A percentile compares a stretch with the other conserved stretches of the same genome.
phyloP scores from a whole-genome alignment of 1,140 invertebrate species.

The Himalopsyche phryganea region DNA sequence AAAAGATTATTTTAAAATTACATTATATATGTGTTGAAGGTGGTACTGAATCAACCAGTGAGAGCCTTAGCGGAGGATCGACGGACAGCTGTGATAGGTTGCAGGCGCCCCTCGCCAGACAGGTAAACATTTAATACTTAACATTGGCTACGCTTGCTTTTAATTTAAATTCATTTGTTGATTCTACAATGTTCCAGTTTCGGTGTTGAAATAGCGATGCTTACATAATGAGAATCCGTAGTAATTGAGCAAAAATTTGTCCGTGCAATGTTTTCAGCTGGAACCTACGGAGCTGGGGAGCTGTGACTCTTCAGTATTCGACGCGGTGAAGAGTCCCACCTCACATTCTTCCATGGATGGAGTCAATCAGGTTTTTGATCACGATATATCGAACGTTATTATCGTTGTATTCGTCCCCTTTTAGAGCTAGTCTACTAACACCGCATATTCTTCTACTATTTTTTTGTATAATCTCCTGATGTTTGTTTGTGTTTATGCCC shows the following conservation, averaged over 20 bases:
- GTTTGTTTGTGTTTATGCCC: no score
- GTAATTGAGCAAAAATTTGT: not conserved
- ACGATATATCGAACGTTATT: not conserved
- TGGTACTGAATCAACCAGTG: slow-evolving; percentile 24
- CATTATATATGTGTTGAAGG: no score
- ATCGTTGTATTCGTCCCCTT: no score
- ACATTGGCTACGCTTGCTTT: no score
- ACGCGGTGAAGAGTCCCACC: slow-evolving; percentile 46
- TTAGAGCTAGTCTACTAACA: not conserved
- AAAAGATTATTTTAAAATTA: no score
- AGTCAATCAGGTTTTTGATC: slow-evolving; percentile 47
- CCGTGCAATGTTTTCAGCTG: slow-evolving; percentile 37
- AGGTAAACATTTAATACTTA: slow-evolving; percentile 5
- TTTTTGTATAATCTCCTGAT: no score
- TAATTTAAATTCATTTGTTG: no score
- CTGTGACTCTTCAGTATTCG: slow-evolving; percentile 59
- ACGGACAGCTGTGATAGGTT: slow-evolving; percentile 32
- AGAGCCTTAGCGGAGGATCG: slow-evolving; percentile 28
- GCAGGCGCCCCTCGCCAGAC: slow-evolving; percentile 23
- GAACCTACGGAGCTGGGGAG: slow-evolving; percentile 58
- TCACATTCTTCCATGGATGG: slow-evolving; percentile 49
- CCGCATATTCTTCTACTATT: not conserved
- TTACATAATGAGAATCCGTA: not conserved
- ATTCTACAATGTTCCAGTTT: no score
- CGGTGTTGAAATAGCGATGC: no score